Evolutionary conservation across 2,888 invertebrate species (phyloP), one percentile per base, ranked within the genome.

Genomic region (Asteroscopus sphinx): DNA sequence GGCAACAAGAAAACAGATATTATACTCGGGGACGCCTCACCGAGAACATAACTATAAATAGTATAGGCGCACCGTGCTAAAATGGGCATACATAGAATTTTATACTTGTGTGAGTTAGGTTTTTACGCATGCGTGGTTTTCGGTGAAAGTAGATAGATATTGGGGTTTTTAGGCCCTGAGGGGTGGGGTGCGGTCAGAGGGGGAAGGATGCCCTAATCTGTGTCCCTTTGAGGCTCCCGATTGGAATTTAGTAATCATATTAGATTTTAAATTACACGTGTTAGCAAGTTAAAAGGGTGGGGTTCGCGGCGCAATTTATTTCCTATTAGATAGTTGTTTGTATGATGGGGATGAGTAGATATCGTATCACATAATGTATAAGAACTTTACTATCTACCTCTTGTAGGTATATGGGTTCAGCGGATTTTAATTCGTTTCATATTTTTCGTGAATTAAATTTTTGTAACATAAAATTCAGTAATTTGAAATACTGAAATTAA

Each of bases 181-280:
- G 81, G 83, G 85, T 82, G 79, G 68, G 83, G 79, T 80, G 76
- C 58, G 68, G 73, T 66, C 58, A 68, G 69, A 62, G 77, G 77
- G 84, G 80, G 82, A 67, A 81, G 82, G 76, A 77, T 82, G 84
- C 88, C 91, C 89, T 94, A 93, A 94, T 93, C 93, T 92, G 90
- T 88, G 75, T 74, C 92, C 93, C 92, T 92, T 93, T 93, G 92
- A 92, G 87, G 80, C 81, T 80, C 87, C 87, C 92, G 92, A 93
- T 93, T 92, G 92, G 93, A 93, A 93, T 92, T 93, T 92, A 92
- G 93, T 93, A 92, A 92, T 92, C 93, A 93, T 93, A 93, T 93
- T 93, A 93, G 91, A 92, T 92, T 93, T 93, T 92, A 93, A 93
- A 93, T 93, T 92, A 92, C 91, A 93, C 90, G 91, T 92, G 90